Base-by-base conservation (phyloP, 2,113 vertebrate species). In the Malurus melanocephalus region DNA sequence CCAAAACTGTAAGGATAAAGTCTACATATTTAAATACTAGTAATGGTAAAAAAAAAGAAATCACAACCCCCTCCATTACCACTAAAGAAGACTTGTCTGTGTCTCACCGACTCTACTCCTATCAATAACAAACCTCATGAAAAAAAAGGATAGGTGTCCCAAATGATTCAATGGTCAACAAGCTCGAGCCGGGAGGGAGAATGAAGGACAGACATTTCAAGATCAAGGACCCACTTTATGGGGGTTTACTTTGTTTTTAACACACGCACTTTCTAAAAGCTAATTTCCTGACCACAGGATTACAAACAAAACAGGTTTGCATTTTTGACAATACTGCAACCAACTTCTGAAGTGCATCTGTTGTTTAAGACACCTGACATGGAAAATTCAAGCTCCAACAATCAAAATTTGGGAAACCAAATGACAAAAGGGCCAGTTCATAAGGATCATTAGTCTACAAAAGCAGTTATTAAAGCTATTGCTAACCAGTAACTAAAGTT, bases 51-150 rank as follows among this genome's bases (percentile, higher is more conserved):
- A 64, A 27, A 3, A 4, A 1, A 5, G 1, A 46, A 45, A 78
- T 1, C 22, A 49, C 0, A 4, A 1, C 1, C 2, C 1, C 6
- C 2, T 1, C 13, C 2, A 15, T 26, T 33, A 30, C 23, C 4
- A 49, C 57, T n/a, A 74, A 1, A 49, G 46, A 94, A 79, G 18
- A 75, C 13, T 40, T 65, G 7, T 43, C 40, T 2, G 2, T 82
- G 18, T 46, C 10, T 87, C 35, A 65, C 4, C 13, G 32, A 17
- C 43, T 79, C 65, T 55, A 69, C 28, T 20, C 68, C 21, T 48
- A 48, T 16, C 56, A 73, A 16, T 51, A 56, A 62, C 5, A 79
- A 61, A 35, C 0, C 9, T 6, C 30, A 51, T 0, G 0, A 52
- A 72, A 64, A 51, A 43, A 11, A 35, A 53, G 3, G 6, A 72